These are phyloP conservation scores for Caretta caretta DNA, from an alignment of 2,113 vertebrate genomes.

Conservation along the genomic window DNA sequence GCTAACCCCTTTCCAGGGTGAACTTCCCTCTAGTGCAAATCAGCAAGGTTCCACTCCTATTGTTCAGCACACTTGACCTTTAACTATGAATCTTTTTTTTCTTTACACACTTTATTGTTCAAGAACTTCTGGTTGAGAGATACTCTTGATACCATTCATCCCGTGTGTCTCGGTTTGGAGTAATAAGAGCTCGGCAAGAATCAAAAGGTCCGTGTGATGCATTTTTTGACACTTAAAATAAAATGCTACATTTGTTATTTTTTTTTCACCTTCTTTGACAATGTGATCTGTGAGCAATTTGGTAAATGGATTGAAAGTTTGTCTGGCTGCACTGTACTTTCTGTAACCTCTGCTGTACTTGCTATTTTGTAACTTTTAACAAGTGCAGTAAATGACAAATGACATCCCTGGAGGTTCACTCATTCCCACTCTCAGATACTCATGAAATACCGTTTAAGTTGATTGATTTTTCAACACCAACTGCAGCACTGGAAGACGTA, in stretches of 20 bases:
- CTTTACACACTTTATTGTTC: neutral
- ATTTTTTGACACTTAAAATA: neutral
- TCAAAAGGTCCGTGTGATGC: neutral
- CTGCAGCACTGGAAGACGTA: conserved; percentile 2
- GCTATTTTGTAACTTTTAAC: conserved; percentile 68
- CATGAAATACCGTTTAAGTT: conserved; percentile 26
- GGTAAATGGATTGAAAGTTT: conserved; percentile 37
- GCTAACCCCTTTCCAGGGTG: conserved; percentile 55
- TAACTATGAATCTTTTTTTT: conserved; percentile 33
- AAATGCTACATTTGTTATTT: neutral
- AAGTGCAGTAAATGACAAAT: conserved; percentile 70
- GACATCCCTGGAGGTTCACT: conserved; percentile 61
- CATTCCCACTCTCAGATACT: conserved; percentile 38
- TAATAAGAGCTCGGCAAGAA: neutral
- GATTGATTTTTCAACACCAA: conserved; percentile 36
- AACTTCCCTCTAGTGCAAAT: conserved; percentile 61
- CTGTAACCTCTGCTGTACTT: conserved; percentile 54
- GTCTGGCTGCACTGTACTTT: conserved; percentile 49
- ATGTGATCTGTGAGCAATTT: neutral
- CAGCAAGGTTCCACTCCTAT: conserved; percentile 39
- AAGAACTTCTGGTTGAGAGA: conserved; percentile 32
- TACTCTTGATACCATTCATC: neutral
- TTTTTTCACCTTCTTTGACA: conserved; percentile 17
- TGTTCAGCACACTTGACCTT: conserved; percentile 45
- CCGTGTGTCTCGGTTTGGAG: conserved; percentile 16